Percentiles rank a stretch among this genome's conserved stretches.
Conservation (phyloP, 2,888 invertebrate species). For the Apodemia zela region DNA sequence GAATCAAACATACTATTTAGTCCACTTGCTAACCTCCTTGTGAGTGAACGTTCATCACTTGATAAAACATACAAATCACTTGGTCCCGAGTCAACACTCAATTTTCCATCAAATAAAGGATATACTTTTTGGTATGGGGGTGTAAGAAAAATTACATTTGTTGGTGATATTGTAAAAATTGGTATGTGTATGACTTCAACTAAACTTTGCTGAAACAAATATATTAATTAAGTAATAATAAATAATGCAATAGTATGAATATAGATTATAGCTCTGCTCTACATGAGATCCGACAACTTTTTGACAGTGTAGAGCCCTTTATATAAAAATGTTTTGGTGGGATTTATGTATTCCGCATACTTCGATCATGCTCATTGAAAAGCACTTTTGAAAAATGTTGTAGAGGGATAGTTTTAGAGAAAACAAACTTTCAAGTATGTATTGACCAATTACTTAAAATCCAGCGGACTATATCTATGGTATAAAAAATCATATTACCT, state of each 20-base stretch:
- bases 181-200: slow-evolving; percentile 83
- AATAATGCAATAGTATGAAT: slow-evolving; percentile 20
- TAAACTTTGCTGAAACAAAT: slow-evolving; percentile 76
- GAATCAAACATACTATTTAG: slow-evolving; percentile 78
- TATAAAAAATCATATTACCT: too few species aligned
- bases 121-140: slow-evolving; percentile 81
- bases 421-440: too few species aligned
- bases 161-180: slow-evolving; percentile 78
- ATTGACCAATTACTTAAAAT: too few species aligned
- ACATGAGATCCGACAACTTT: too few species aligned
- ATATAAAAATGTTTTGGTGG: too few species aligned
- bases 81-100: slow-evolving; percentile 49
- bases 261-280: too few species aligned
- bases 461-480: too few species aligned
- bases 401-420: too few species aligned
- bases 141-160: slow-evolving; percentile 81
- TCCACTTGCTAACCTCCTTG: slow-evolving; percentile 69
- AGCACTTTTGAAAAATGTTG: too few species aligned
- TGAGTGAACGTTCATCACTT: slow-evolving; percentile 56
- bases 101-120: slow-evolving; percentile 68
- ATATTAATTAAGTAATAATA: slow-evolving; percentile 14
- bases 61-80: slow-evolving; percentile 61
- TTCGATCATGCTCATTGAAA: too few species aligned
- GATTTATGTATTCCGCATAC: too few species aligned
- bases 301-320: too few species aligned